These are phyloP conservation scores for Gonocerus acuteangulatus DNA, from an alignment of 2,888 invertebrate genomes.

Conservation along the genomic window DNA sequence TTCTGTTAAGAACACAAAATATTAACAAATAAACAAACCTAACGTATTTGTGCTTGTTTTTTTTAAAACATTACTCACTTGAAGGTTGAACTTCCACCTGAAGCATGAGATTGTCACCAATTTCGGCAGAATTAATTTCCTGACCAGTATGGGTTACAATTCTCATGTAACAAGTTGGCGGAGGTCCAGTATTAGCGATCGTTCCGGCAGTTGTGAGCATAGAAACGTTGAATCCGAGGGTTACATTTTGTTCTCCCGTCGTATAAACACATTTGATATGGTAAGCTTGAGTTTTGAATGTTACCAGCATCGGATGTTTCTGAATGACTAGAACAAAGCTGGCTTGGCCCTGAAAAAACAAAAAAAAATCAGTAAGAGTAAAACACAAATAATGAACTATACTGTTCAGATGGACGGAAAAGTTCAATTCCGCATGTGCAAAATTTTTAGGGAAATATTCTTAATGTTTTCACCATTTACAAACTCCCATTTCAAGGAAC, in stretches of 20 bases:
- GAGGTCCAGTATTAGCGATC: conserved; percentile 89
- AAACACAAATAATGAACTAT: too few relatives aligned
- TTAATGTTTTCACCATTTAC: too few relatives aligned
- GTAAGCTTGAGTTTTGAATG: conserved; percentile 90
- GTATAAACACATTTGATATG: conserved; percentile 93
- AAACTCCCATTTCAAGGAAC: too few relatives aligned
- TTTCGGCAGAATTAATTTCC: conserved; percentile 84
- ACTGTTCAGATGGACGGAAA: too few relatives aligned
- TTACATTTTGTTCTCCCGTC: conserved; percentile 86
- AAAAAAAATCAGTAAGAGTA: too few relatives aligned
- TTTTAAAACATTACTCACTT: too few relatives aligned
- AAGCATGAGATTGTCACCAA: conserved; percentile 79
- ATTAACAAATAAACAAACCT: too few relatives aligned
- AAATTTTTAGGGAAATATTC: too few relatives aligned
- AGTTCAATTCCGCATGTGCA: too few relatives aligned
- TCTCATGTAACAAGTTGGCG: conserved; percentile 85
- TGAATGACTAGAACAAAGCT: conserved; percentile 91
- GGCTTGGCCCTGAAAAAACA: conserved; percentile 68
- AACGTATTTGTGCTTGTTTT: too few relatives aligned
- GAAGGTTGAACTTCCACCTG: conserved; percentile 75
- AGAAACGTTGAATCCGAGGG: conserved; percentile 86
- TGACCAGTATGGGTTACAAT: conserved; percentile 80
- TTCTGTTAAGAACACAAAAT: too few relatives aligned
- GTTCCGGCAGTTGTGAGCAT: conserved; percentile 93
- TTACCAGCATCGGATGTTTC: conserved; percentile 90